These are phyloP conservation scores for Bombus confusus DNA, from an alignment of 1,140 invertebrate genomes.

Conservation along the genomic window DNA sequence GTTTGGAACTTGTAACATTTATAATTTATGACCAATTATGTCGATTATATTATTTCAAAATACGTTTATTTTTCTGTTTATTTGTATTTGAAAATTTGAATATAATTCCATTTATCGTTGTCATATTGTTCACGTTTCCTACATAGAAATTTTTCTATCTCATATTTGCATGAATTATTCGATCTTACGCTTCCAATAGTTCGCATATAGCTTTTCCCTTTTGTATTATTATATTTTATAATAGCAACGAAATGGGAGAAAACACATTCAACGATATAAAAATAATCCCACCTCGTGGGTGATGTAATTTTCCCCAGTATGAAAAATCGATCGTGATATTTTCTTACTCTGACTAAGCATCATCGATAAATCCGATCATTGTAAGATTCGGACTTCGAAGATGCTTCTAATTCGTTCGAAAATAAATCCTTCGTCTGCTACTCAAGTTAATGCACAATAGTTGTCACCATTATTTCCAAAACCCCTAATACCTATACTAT, in stretches of 20 bases:
- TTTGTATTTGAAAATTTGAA: not conserved
- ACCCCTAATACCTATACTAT: not conserved
- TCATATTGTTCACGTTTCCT: no score
- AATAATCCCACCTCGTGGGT: not conserved
- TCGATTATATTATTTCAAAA: not conserved
- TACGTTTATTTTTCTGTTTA: no score
- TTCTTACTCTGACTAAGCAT: not conserved
- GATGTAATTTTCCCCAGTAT: not conserved
- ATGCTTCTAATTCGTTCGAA: not conserved
- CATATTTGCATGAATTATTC: not conserved
- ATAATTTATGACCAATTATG: not conserved
- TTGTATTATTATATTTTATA: not conserved
- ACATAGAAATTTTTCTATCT: not conserved
- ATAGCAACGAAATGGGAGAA: not conserved
- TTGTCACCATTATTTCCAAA: not conserved
- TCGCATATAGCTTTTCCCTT: not conserved
- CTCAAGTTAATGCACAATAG: not conserved
- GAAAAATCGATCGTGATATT: not conserved
- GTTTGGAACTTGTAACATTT: not conserved
- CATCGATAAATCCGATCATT: constrained; percentile 22
- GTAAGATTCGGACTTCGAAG: not conserved
- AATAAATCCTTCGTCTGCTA: not conserved
- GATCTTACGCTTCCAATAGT: no score
- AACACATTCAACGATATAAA: not conserved
- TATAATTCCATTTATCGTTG: not conserved